Percentiles rank a stretch among this genome's conserved stretches.
These are phyloP conservation scores for Leptarthrus brevirostris DNA, from an alignment of 2,888 invertebrate species.

Conservation along the genomic window DNA sequence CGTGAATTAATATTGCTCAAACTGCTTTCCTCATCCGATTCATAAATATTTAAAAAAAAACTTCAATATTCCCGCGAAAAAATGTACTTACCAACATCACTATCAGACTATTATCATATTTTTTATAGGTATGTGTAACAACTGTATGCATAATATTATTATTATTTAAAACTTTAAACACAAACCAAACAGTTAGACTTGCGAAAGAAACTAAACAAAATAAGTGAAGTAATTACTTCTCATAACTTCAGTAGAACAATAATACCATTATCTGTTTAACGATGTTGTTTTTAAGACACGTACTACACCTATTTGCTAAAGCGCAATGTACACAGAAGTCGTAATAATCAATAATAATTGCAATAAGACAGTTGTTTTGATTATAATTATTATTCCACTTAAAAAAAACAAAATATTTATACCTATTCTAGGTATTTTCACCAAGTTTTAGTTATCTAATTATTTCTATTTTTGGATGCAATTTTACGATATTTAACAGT, in stretches of 20 bases:
- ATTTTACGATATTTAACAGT: no score
- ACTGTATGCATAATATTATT: no score
- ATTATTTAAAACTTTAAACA: slow-evolving; percentile 13
- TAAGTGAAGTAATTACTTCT: slow-evolving; percentile 30
- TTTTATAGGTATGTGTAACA: slow-evolving; percentile 18
- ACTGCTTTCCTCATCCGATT: slow-evolving; percentile 26
- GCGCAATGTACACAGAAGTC: slow-evolving; percentile 17
- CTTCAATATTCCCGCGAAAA: slow-evolving; percentile 38
- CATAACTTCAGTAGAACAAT: slow-evolving; percentile 36
- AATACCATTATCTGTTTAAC: slow-evolving; percentile 43
- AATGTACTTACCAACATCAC: slow-evolving; percentile 44
- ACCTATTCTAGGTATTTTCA: no score
- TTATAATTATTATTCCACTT: no score
- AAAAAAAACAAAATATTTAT: no score
- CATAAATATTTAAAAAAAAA: slow-evolving; percentile 29
- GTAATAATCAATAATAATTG: slow-evolving; percentile 38
- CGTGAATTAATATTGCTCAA: slow-evolving; percentile 48
- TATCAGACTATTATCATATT: slow-evolving; percentile 42
- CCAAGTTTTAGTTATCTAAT: no score
- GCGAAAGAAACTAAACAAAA: slow-evolving; percentile 47
- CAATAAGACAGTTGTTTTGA: slow-evolving; percentile 29
- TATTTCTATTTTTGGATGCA: no score
- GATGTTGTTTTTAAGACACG: slow-evolving; percentile 30
- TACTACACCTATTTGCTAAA: no score
- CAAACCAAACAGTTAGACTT: slow-evolving; percentile 44